phyloP scores from a whole-genome alignment of 1,140 invertebrate species.

The Hetaerina americana region DNA sequence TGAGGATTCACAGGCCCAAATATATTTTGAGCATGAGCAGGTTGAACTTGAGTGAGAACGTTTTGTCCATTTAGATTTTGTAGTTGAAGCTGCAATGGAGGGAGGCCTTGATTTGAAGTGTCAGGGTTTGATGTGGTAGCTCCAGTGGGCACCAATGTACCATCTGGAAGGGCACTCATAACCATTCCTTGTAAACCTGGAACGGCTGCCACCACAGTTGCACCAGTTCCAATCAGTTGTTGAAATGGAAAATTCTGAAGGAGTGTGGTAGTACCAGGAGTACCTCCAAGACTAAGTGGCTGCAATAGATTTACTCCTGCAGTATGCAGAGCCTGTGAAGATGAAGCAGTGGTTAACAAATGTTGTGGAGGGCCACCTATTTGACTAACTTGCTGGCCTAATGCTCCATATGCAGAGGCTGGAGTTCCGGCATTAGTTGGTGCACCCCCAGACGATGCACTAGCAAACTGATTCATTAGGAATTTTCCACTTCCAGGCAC shows the following conservation, averaged over 20 bases:
- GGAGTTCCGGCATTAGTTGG: neutral
- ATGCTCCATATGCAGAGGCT: neutral
- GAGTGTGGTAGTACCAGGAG: constrained; percentile 43
- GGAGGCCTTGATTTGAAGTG: constrained; percentile 41
- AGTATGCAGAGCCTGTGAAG: constrained; percentile 30
- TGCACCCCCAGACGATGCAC: neutral
- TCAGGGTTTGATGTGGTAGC: constrained; percentile 40
- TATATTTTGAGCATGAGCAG: constrained; percentile 24
- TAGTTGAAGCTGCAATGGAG: constrained; percentile 51
- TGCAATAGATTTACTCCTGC: constrained; percentile 54
- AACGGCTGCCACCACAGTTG: constrained; percentile 35
- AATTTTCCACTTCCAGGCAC: constrained; percentile 39
- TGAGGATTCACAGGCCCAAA: constrained; percentile 35
- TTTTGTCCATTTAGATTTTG: constrained; percentile 69
- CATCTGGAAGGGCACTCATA: constrained; percentile 46
- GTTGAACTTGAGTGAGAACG: constrained; percentile 55
- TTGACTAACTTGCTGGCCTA: neutral
- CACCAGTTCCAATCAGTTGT: constrained; percentile 37
- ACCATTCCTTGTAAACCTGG: constrained; percentile 65
- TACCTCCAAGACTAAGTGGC: constrained; percentile 50
- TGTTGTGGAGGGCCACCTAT: constrained; percentile 33
- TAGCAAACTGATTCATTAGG: neutral
- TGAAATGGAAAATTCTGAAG: constrained; percentile 68
- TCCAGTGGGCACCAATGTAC: constrained; percentile 35
- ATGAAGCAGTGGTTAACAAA: constrained; percentile 38